Evolutionary conservation across 2,113 vertebrate genomes (phyloP), one percentile per base, ranked within the genome.

Genomic region (Cyanoderma ruficeps): DNA sequence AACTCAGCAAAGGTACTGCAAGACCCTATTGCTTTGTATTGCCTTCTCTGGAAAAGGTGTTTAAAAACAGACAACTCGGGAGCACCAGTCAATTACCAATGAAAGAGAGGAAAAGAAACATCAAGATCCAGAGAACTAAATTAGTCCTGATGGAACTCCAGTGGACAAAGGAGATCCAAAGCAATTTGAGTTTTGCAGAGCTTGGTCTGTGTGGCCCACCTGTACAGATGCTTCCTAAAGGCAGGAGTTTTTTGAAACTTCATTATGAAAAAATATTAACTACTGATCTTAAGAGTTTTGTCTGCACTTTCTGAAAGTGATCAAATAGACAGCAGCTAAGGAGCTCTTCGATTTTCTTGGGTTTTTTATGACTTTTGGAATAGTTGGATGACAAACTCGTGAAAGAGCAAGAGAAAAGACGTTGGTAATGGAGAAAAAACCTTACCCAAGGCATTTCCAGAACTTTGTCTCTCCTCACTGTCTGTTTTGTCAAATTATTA

Each of bases 71-170:
- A 46, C 20, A 74, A 0, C 1, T 24, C 57, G 46, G 50, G 50
- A 87, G 46, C 0, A 0, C 23, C 0, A 1, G 22, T 35, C 37
- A 72, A 1, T n/a, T 85, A 25, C 30, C 59, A 64, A 3, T 13
- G 57, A 37, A 75, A 84, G 50, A 65, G 44, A 44, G 28, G 37
- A 74, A 83, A 80, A 91, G 47, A 52, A 65, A 14, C 18, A 67
- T 35, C 55, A 89, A 59, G 61, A 46, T 39, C 19, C 25, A 67
- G n/a, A 74, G 31, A 85, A 57, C 7, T 31, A 63, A 87, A 76
- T 50, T 72, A 37, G 50, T 42, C 46, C 27, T 82, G 33, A 84
- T 0, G 3, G 61, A 92, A 21, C 11, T 79, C 69, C 0, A 1
- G 22, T 7, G 33, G 81, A 64, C 42, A 77, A 59, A 52, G 42